Evolutionary conservation across 2,888 invertebrate species (phyloP).

Genomic region (Drosophila limbata): DNA sequence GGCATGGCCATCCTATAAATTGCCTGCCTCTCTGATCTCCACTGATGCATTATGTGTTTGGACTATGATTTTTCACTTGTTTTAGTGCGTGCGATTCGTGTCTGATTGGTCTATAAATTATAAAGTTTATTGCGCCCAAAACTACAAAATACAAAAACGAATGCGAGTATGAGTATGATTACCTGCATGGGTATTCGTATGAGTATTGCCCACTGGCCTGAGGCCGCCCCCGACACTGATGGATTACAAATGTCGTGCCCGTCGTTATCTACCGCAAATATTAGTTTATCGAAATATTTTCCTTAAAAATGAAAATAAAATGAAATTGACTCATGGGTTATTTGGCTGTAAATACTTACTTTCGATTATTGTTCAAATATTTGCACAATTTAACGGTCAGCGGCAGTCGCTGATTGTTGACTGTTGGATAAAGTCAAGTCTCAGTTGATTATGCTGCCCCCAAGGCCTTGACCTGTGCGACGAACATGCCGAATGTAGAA

Average conservation of each 20-base stretch:
- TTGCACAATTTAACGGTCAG: conserved; percentile 75
- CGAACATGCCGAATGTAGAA: conserved; percentile 28
- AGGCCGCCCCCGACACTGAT: conserved; percentile 76
- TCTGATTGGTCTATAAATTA: conserved; percentile 78
- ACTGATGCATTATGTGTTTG: conserved; percentile 80
- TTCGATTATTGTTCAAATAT: conserved; percentile 69
- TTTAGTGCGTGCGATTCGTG: conserved; percentile 73
- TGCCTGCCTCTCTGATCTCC: conserved; percentile 56
- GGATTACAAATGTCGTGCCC: conserved; percentile 61
- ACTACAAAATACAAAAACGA: neutral
- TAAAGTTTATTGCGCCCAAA: conserved; percentile 71
- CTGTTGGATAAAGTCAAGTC: conserved; percentile 26
- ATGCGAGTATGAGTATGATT: neutral
- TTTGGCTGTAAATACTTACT: conserved; percentile 58
- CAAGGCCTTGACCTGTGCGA: conserved; percentile 60
- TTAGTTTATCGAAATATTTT: conserved; percentile 61
- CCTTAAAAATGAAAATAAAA: conserved; percentile 5
- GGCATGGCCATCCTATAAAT: conserved; percentile 78
- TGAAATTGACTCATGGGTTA: conserved; percentile 44
- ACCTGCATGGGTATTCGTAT: neutral
- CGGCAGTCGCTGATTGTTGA: conserved; percentile 41
- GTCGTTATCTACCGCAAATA: conserved; percentile 62
- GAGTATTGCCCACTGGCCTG: conserved; percentile 9
- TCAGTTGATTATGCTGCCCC: conserved; percentile 30
- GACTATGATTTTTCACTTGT: conserved; percentile 81